Evolutionary conservation across 2,888 invertebrate species (phyloP).

Genomic region (Tineola bisselliella): DNA sequence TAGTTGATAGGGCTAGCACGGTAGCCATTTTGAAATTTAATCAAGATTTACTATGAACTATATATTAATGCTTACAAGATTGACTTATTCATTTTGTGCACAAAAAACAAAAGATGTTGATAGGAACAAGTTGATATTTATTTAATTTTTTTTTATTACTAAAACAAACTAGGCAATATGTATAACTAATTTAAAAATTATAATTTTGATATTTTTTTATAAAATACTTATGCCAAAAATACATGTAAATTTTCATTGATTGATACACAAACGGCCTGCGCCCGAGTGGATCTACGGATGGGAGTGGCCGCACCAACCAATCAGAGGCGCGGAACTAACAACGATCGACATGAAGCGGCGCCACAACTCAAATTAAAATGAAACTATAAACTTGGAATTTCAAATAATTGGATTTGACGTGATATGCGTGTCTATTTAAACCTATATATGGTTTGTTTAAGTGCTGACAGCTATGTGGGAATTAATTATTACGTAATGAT

Average conservation of each 20-base stretch:
- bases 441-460: background rate
- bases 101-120: no score
- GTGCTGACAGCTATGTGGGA: background rate
- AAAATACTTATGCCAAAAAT: background rate
- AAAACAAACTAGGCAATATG: no score
- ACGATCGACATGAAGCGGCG: slow-evolving; percentile 20
- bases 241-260: slow-evolving; percentile 1
- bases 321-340: slow-evolving; percentile 24
- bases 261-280: slow-evolving; percentile 16
- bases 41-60: background rate
- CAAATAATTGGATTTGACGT: slow-evolving; percentile 8
- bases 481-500: background rate
- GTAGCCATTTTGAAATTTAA: slow-evolving; percentile 3
- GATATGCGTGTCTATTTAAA: background rate
- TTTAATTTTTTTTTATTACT: no score
- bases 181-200: no score
- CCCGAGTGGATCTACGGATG: slow-evolving; percentile 27
- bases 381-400: slow-evolving; percentile 3
- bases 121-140: no score
- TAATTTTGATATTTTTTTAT: background rate
- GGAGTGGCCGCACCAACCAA: slow-evolving; percentile 56
- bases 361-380: slow-evolving; percentile 17
- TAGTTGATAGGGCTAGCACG: background rate
- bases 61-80: no score
- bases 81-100: no score